Base-by-base conservation (phyloP, 2,888 invertebrate species). In the Ormyrus pomaceus region DNA sequence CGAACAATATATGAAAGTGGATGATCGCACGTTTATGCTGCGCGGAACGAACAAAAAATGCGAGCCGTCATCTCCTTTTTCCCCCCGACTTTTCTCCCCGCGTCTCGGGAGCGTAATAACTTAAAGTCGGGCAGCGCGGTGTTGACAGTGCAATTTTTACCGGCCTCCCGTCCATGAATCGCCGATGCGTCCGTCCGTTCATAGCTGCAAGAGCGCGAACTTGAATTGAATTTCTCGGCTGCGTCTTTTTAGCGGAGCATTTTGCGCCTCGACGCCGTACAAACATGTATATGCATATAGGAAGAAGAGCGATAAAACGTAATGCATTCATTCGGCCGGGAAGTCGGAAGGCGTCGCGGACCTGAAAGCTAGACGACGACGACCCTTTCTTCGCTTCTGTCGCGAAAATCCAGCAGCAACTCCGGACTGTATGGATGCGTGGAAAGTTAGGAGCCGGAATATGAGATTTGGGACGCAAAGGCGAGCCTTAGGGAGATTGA, bases 141-240 rank as follows among this genome's bases (percentile, higher is more conserved):
- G 76, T 56, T 68, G 80, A 80, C 80, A 72, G 68, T 10, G 64
- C 76, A 69, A 80, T 80, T 80, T 80, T 68, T 72, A 61, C 59
- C 55, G 45, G 55, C 19, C 34, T 53, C 10, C 11, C 45, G 6
- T 45, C 55, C 71, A 68, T 76, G 72, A 80, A 80, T 80, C 72
- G 68, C 45, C 50, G 61, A 72, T 72, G 76, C 71, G 62, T 7
- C 48, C 71, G 62, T 7, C 48, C 66, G 64, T 70, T 61, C 50
- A 51, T 53, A 10, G 51, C 45, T 19, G 13, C 46, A n/a, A 55
- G 68, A 46, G 10, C 34, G n/a, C 45, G 51, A 61, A 34, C 69
- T 9, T 45, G 48, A 68, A 79, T 79, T 79, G 65, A 79, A 79
- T 79, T 79, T 69, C 58, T 61, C 48, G 9, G 10, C 19, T 19